These are phyloP conservation scores for Pagrus major DNA, from an alignment of 2,113 vertebrate genomes.

Conservation along the genomic window DNA sequence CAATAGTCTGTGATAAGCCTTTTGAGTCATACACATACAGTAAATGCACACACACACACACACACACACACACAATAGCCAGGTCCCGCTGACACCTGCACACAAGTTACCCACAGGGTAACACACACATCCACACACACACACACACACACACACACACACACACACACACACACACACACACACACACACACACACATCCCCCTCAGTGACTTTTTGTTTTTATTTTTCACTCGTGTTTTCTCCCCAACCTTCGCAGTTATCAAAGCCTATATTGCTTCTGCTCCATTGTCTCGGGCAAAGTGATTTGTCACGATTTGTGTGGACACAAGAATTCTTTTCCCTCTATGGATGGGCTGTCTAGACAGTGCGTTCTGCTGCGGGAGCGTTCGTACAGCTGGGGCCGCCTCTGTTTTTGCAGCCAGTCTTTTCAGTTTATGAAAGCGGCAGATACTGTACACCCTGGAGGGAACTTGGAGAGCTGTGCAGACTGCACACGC, in stretches of 20 bases:
- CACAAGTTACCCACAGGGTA: not conserved
- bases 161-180: conserved; percentile 1
- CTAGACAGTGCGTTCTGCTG: conserved; percentile 64
- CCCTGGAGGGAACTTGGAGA: conserved; percentile 28
- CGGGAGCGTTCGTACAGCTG: conserved; percentile 36
- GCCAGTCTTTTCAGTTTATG: conserved; percentile 53
- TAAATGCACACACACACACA: not conserved
- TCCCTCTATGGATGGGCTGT: conserved; percentile 69
- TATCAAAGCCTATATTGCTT: conserved; percentile 72
- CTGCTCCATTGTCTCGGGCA: conserved; percentile 64
- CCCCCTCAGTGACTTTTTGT: conserved; percentile 49
- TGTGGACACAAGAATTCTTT: conserved; percentile 67
- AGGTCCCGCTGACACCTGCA: not conserved
- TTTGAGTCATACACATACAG: not conserved
- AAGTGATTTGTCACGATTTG: conserved; percentile 82
- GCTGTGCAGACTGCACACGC: conserved; percentile 28
- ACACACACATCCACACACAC: not conserved
- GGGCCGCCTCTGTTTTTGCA: conserved; percentile 50
- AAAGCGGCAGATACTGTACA: conserved; percentile 46
- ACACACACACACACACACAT: conserved; percentile 1
- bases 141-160: conserved; percentile 1
- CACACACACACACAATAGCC: conserved; percentile 12
- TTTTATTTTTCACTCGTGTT: conserved; percentile 60
- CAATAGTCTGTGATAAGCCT: conserved; percentile 50
- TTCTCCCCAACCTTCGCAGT: conserved; percentile 73